phyloP scores from a whole-genome alignment of 2,797 vertebrate genomes.

The Iguana delicatissima region DNA sequence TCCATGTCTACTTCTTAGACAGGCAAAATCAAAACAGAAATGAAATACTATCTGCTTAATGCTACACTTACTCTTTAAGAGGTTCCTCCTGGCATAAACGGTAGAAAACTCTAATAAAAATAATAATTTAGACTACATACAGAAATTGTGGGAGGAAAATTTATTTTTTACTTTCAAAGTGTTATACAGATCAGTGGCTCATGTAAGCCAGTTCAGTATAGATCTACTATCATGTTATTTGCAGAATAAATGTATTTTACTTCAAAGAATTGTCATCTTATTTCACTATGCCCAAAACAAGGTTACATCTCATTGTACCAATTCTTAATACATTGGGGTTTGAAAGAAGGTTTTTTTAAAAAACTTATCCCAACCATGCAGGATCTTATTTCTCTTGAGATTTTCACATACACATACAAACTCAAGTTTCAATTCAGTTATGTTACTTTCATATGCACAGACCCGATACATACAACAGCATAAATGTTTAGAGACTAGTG shows the following conservation, averaged over 20 bases:
- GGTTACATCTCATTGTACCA: slow-evolving; percentile 12
- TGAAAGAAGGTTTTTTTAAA: neutral
- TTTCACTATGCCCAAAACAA: slow-evolving; percentile 42
- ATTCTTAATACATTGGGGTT: slow-evolving; percentile 25
- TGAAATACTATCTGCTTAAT: slow-evolving; percentile 40
- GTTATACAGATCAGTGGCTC: slow-evolving; percentile 37
- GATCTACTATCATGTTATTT: slow-evolving; percentile 46
- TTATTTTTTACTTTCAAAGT: slow-evolving; percentile 45
- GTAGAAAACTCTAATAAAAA: slow-evolving; percentile 53
- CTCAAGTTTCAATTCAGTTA: neutral
- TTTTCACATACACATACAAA: neutral
- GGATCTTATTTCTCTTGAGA: neutral
- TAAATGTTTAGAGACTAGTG: neutral
- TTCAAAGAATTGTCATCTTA: slow-evolving; percentile 12
- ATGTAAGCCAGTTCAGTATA: slow-evolving; percentile 49
- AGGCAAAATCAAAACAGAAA: slow-evolving; percentile 54
- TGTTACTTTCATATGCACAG: neutral
- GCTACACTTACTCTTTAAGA: slow-evolving; percentile 23
- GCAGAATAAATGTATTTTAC: slow-evolving; percentile 52
- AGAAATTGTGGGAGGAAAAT: slow-evolving; percentile 24
- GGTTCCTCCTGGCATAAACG: slow-evolving; percentile 36
- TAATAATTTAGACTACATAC: slow-evolving; percentile 14
- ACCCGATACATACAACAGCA: neutral
- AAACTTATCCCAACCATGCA: slow-evolving; percentile 18
- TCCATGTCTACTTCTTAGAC: slow-evolving; percentile 17